Evolutionary conservation across 1,140 invertebrate genomes (phyloP).

Genomic region (Pseudachorutes palmiensis): DNA sequence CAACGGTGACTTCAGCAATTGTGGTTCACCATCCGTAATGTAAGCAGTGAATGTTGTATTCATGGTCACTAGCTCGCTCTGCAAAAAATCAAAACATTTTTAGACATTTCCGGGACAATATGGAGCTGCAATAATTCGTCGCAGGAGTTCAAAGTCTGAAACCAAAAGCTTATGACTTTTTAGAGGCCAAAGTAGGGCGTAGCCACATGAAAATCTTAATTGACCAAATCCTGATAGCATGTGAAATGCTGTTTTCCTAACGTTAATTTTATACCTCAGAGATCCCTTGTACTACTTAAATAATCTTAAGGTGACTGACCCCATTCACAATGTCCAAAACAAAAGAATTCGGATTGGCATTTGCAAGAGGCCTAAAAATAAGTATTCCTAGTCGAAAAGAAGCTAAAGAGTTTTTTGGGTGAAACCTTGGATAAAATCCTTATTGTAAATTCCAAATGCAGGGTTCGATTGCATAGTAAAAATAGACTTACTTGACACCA

Average conservation of each 20-base stretch:
- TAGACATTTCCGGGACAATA: too few species aligned
- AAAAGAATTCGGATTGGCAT: neutral
- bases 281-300: too few species aligned
- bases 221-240: too few species aligned
- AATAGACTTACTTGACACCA: conserved; percentile 61
- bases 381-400: neutral
- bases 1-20: conserved; percentile 48
- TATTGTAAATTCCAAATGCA: neutral
- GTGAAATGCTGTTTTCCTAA: too few species aligned
- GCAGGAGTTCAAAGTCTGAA: neutral
- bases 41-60: conserved; percentile 70
- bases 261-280: too few species aligned
- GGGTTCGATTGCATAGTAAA: neutral
- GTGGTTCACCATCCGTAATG: conserved; percentile 54
- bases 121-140: neutral
- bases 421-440: neutral
- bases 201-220: too few species aligned
- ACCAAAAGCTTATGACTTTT: neutral
- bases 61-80: conserved; percentile 59
- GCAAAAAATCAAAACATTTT: conserved; percentile 31
- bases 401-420: neutral
- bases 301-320: neutral
- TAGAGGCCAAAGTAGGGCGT: too few species aligned
- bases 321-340: neutral
- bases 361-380: neutral